These are phyloP conservation scores for Pipistrellus kuhlii DNA, from an alignment of 2,797 vertebrate genomes.

Conservation along the genomic window DNA sequence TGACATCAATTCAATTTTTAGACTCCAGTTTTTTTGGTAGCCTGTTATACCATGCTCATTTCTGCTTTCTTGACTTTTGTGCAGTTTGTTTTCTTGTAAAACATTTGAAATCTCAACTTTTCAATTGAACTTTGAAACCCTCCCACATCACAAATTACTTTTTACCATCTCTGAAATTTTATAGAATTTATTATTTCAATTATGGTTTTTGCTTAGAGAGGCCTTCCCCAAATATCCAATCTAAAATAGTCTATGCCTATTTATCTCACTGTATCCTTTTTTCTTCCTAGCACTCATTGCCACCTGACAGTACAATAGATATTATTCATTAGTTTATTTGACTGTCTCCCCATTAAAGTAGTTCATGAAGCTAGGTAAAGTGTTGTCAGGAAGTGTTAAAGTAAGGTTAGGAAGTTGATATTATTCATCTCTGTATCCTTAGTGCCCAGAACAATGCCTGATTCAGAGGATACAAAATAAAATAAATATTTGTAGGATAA, in stretches of 20 bases:
- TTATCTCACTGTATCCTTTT: not conserved
- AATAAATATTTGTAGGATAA: constrained; percentile 19
- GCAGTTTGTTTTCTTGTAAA: not conserved
- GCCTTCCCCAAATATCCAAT: not conserved
- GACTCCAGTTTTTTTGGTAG: not conserved
- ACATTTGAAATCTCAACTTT: not conserved
- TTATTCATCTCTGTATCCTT: not conserved
- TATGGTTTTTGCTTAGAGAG: constrained; percentile 22
- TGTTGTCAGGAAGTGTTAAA: no score
- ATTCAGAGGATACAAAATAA: not conserved
- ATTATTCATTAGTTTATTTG: constrained; percentile 44
- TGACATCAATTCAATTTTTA: not conserved
- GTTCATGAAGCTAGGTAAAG: no score
- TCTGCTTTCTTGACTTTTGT: constrained; percentile 22
- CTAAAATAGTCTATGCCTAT: not conserved
- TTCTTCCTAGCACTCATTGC: not conserved
- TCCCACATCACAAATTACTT: not conserved
- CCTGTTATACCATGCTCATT: not conserved
- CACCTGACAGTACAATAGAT: not conserved
- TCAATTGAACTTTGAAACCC: not conserved
- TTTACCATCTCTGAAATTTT: not conserved
- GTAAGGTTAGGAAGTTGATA: constrained; percentile 10
- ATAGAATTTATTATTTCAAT: not conserved
- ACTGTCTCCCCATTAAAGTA: not conserved
- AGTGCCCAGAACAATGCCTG: constrained; percentile 17